Evolutionary conservation across 1,140 invertebrate species (phyloP), one percentile per base, ranked within the genome.

Genomic region (Aphelenchoides besseyi): DNA sequence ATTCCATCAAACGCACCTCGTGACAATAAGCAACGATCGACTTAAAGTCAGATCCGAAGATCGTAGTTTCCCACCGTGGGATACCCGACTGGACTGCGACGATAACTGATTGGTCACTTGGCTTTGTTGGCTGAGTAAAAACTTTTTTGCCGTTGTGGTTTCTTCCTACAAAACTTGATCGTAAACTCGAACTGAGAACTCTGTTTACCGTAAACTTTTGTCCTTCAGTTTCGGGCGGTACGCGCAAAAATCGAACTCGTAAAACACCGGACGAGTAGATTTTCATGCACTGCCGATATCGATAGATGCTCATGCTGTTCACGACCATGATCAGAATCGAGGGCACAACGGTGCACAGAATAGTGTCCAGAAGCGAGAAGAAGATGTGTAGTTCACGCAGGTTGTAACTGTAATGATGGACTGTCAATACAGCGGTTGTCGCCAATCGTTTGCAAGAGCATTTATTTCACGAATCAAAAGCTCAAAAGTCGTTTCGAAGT

Each of bases 241-340:
- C 67, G 18, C 80, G 57, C 2, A 82, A 68, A 67, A 83, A 83
- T 23, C 82, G 80, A 36, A 83, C 82, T 23, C 82, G 41, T 12
- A 84, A 70, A 32, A 84, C 68, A 9, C 82, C 82, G 29, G 81
- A 79, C 0, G 82, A 74, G 68, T 83, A 83, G 68, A 83, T 75
- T 63, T 83, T 80, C 82, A 84, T 83, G 67, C 82, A 83, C 71
- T 84, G 78, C 5, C 76, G 69, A 66, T 83, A 83, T 30, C 82
- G 74, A 52, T 79, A 81, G 28, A 82, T 83, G 48, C 74, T 75
- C 52, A 83, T 68, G n/a, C 64, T 54, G 54, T 83, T 83, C 12
- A 84, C 82, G 0, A 84, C 59, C 61, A 84, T 77, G 28, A 83
- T 84, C 18, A 83, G 30, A 48, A 83, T 41, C 8, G 78, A 73